Evolutionary conservation across 2,888 invertebrate species (phyloP).

Genomic region (Acronicta aceris): DNA sequence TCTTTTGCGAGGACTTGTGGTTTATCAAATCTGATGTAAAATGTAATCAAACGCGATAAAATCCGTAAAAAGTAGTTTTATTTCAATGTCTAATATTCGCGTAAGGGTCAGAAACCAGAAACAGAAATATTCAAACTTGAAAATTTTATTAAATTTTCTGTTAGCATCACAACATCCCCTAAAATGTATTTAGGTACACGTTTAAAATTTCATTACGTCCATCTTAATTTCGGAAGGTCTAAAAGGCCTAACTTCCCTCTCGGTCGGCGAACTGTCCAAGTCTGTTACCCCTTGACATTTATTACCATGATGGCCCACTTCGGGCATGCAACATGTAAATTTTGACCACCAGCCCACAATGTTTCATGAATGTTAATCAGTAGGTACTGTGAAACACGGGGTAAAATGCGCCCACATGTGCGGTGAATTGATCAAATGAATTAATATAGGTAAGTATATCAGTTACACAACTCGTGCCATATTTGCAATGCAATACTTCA

Average conservation of each 20-base stretch:
- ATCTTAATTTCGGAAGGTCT: conserved; percentile 5
- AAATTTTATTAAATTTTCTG: no score
- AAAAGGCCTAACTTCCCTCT: conserved; percentile 10
- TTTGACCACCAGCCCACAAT: conserved; percentile 54
- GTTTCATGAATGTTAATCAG: conserved; percentile 61
- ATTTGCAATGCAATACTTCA: no score
- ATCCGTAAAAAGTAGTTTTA: no score
- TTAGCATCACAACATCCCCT: no score
- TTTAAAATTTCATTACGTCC: conserved; percentile 4
- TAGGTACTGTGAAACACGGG: conserved; percentile 28
- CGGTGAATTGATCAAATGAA: conserved; percentile 23
- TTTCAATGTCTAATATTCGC: no score
- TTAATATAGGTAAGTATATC: conserved; percentile 5
- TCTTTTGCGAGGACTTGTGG: no score
- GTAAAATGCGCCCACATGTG: conserved; percentile 33
- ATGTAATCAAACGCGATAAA: no score
- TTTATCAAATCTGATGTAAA: no score
- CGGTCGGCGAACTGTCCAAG: conserved; percentile 24
- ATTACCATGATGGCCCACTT: conserved; percentile 59
- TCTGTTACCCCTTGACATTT: conserved; percentile 51
- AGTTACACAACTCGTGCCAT: background rate
- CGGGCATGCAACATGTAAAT: conserved; percentile 58
- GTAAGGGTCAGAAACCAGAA: no score
- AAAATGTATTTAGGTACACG: no score
- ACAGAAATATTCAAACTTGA: no score